Conservation (phyloP, 1,140 invertebrate species). For the Heliconius congener region DNA sequence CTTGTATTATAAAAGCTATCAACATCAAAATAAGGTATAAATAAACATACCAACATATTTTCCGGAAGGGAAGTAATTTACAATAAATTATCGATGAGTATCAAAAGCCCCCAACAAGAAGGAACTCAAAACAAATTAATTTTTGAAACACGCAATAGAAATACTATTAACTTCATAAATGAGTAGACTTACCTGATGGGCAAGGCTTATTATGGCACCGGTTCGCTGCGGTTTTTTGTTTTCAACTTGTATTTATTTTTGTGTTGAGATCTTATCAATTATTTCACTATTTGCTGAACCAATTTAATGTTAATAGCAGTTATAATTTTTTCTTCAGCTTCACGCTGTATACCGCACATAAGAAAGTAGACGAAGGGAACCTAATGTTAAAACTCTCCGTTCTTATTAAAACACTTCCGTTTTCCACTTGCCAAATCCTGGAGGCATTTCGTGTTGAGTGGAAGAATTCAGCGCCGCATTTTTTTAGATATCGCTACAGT, state of each 20-base stretch:
- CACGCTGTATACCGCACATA: no score
- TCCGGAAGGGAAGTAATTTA: slow-evolving; percentile 12
- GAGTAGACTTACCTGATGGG: slow-evolving; percentile 65
- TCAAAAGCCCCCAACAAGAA: slow-evolving; percentile 57
- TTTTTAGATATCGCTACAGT: background rate
- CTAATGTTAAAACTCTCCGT: no score
- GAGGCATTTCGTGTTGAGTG: no score
- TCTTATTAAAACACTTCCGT: no score
- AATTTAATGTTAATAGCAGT: slow-evolving; percentile 23
- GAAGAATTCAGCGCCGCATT: no score
- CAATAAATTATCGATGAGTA: slow-evolving; percentile 18
- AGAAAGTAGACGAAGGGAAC: no score
- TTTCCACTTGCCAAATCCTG: no score
- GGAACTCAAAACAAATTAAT: slow-evolving; percentile 70
- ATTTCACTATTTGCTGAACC: slow-evolving; percentile 19
- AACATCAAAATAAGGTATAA: background rate
- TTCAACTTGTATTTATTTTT: slow-evolving; percentile 45
- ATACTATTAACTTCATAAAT: slow-evolving; percentile 67
- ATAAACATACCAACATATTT: background rate
- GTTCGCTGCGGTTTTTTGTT: slow-evolving; percentile 56
- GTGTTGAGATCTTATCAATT: slow-evolving; percentile 36
- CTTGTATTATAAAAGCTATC: background rate
- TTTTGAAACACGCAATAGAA: slow-evolving; percentile 69
- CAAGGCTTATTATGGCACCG: slow-evolving; percentile 48
- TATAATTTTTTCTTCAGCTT: no score